phyloP scores from a whole-genome alignment of 2,888 invertebrate species.

The Polyommatus icarus region DNA sequence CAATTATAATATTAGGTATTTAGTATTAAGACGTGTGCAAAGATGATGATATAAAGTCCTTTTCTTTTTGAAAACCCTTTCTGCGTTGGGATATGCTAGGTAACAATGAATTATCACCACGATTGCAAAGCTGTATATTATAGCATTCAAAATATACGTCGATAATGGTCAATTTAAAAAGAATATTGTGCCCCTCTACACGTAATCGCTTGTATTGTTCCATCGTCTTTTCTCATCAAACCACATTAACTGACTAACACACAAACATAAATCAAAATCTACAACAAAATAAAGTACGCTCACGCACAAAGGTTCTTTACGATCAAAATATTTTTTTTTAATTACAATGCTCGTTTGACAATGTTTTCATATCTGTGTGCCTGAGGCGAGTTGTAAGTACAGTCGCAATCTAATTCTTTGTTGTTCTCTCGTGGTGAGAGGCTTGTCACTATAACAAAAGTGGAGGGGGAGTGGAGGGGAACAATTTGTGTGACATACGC shows the following conservation, averaged over 20 bases:
- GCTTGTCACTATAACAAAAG: slow-evolving; percentile 41
- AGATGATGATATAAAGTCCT: not conserved
- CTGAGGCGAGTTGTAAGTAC: slow-evolving; percentile 46
- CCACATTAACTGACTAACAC: not conserved
- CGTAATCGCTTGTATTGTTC: too few species aligned
- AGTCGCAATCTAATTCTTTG: slow-evolving; percentile 42
- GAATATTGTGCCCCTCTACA: too few species aligned
- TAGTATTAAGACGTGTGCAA: not conserved
- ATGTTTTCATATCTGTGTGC: not conserved
- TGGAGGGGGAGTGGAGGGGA: slow-evolving; percentile 35
- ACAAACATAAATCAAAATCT: not conserved
- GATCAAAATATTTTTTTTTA: slow-evolving; percentile 16
- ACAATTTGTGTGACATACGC: slow-evolving; percentile 19
- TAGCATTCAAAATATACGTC: too few species aligned
- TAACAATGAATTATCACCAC: too few species aligned
- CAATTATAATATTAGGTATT: too few species aligned
- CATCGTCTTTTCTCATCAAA: not conserved
- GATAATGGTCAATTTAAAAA: too few species aligned
- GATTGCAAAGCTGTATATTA: too few species aligned
- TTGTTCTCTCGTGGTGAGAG: slow-evolving; percentile 43
- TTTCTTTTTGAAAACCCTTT: not conserved
- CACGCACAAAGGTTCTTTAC: not conserved
- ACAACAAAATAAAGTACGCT: not conserved
- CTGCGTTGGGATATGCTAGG: too few species aligned
- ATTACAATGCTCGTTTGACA: not conserved